Percentiles rank a stretch among this genome's conserved stretches.
These are phyloP conservation scores for Poeciliopsis turrubarensis DNA, from an alignment of 2,113 vertebrate species.

Conservation along the genomic window DNA sequence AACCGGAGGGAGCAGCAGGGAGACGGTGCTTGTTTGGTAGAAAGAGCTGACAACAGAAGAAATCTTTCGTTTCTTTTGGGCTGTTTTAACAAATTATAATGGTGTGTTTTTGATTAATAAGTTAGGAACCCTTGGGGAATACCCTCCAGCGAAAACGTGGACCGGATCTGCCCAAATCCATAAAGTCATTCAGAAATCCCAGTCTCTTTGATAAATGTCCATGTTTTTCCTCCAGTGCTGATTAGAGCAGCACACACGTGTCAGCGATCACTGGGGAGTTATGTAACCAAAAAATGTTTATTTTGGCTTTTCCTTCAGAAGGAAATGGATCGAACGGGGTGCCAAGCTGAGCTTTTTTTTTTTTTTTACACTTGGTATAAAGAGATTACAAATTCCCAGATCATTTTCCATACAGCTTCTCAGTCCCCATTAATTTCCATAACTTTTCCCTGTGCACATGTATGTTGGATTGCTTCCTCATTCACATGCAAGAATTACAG, in stretches of 20 bases:
- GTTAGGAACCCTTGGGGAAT: background rate
- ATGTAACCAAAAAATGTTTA: slow-evolving; percentile 47
- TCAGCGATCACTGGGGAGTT: slow-evolving; percentile 27
- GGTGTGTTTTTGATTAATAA: background rate
- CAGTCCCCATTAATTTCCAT: slow-evolving; percentile 7
- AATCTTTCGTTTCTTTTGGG: background rate
- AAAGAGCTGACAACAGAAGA: background rate
- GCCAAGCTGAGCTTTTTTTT: slow-evolving; percentile 16
- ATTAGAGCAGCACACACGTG: slow-evolving; percentile 19
- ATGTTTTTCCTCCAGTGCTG: slow-evolving; percentile 19
- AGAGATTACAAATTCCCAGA: slow-evolving; percentile 18
- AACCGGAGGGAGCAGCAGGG: background rate
- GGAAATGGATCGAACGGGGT: slow-evolving; percentile 13
- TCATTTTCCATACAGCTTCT: slow-evolving; percentile 13
- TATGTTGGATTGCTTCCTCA: background rate
- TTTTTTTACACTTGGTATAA: background rate
- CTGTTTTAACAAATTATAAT: background rate
- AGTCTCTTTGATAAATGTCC: slow-evolving; percentile 27
- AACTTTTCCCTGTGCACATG: background rate
- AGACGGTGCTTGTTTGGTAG: background rate
- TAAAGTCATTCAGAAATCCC: background rate
- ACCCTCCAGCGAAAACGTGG: background rate
- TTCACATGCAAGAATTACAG: background rate
- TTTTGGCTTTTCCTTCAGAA: slow-evolving; percentile 54
- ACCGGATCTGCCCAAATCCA: background rate